A percentile compares a stretch with the other conserved stretches of the same genome.
phyloP scores from a whole-genome alignment of 2,888 invertebrate genomes.

The Mylabris sibirica region DNA sequence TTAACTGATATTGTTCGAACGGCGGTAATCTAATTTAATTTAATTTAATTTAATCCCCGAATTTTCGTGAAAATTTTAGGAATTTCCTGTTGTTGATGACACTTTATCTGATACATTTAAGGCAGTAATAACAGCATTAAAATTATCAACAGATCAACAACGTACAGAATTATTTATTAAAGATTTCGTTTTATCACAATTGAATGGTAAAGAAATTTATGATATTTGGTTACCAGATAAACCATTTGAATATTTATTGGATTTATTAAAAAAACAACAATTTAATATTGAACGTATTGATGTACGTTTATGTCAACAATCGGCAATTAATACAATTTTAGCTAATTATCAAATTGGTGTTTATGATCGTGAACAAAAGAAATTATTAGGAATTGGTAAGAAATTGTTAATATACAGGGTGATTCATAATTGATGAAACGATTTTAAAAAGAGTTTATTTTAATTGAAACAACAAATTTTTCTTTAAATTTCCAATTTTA shows the following conservation, averaged over 20 bases:
- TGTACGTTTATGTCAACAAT: slow-evolving; percentile 81
- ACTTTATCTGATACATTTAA: slow-evolving; percentile 78
- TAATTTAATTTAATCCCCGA: not conserved
- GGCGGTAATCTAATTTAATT: slow-evolving; percentile 64
- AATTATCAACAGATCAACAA: slow-evolving; percentile 70
- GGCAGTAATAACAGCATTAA: slow-evolving; percentile 82
- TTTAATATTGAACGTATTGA: slow-evolving; percentile 65
- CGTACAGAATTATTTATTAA: slow-evolving; percentile 79
- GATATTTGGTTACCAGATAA: slow-evolving; percentile 85
- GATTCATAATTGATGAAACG: no score
- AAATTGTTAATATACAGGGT: no score
- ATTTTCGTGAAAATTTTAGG: slow-evolving; percentile 64
- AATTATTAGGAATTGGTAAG: slow-evolving; percentile 83
- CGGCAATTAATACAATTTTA: slow-evolving; percentile 81
- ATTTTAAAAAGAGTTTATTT: no score
- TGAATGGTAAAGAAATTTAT: slow-evolving; percentile 84
- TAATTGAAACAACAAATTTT: no score
- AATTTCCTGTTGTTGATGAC: slow-evolving; percentile 71
- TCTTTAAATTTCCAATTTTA: no score
- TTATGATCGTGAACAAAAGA: slow-evolving; percentile 71
- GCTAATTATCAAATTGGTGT: slow-evolving; percentile 89
- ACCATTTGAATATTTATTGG: slow-evolving; percentile 75
- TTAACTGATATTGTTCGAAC: slow-evolving; percentile 82
- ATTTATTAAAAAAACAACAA: slow-evolving; percentile 69
- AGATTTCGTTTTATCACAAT: slow-evolving; percentile 85